These are phyloP conservation scores for Amazona ochrocephala DNA, from an alignment of 2,797 vertebrate genomes.

Conservation along the genomic window DNA sequence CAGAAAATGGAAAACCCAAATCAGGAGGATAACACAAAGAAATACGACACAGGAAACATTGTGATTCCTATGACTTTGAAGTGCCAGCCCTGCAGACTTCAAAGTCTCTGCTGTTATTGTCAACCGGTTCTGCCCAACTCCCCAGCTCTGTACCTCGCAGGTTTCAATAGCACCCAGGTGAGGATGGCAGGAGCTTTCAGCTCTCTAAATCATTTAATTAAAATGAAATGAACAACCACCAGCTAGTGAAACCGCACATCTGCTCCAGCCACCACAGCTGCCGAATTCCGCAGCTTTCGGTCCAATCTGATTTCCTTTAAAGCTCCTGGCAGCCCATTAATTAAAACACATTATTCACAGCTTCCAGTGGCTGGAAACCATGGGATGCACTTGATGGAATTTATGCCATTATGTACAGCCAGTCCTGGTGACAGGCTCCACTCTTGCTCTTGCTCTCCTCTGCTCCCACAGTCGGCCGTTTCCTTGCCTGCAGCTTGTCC, in stretches of 20 bases:
- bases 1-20: neutral
- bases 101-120: neutral
- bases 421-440: neutral
- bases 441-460: constrained; percentile 39
- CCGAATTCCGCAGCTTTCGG: neutral
- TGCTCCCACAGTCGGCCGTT: constrained; percentile 38
- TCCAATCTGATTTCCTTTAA: constrained; percentile 40
- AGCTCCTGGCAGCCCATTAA: constrained; percentile 66
- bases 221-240: constrained; percentile 9
- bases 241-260: neutral
- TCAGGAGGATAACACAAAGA: neutral
- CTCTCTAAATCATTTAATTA: constrained; percentile 12
- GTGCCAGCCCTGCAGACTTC: neutral
- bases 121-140: neutral
- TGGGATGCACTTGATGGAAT: constrained; percentile 61
- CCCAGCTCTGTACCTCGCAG: neutral
- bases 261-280: neutral
- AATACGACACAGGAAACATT: neutral
- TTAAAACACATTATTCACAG: constrained; percentile 68
- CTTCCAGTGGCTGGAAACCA: constrained; percentile 58
- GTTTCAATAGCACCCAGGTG: neutral
- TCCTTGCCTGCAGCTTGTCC: neutral
- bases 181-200: constrained; percentile 13
- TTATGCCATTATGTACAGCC: constrained; percentile 22
- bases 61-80: neutral